Evolutionary conservation across 2,888 invertebrate genomes (phyloP), one percentile per base, ranked within the genome.

Genomic region (Aelia acuminata): DNA sequence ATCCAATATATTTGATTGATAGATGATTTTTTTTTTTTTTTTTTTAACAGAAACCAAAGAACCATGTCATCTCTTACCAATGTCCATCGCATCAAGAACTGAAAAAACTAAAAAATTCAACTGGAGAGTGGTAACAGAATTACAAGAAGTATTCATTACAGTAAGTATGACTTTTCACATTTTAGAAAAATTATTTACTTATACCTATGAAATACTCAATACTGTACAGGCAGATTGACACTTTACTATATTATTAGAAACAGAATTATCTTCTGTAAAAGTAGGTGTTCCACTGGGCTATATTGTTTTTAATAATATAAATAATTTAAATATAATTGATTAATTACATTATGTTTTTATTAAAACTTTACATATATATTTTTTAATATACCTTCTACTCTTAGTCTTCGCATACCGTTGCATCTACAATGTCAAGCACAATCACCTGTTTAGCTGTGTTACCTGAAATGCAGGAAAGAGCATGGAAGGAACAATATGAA

Each of bases 71-170:
- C n/a, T 10, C 1, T 53, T 53, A n/a, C n/a, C n/a, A n/a, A 53
- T 53, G n/a, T 53, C 1, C 11, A 53, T 53, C n/a, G 53, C 53
- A 8, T 53, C 53, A 53, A 53, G 53, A n/a, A 53, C n/a, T 53
- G n/a, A 53, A n/a, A 53, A n/a, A n/a, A 53, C n/a, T 53, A 53
- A 53, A 53, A 53, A 53, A 53, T 53, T 53, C 53, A 53, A 53
- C n/a, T 1, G n/a, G 13, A 53, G n/a, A 53, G 53, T n/a, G 3
- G 10, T 53, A n/a, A 53, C 7, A n/a, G 53, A 53, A 53, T n/a
- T 53, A 10, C 53, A 53, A 53, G 53, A 53, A 53, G n/a, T 53
- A 53, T 53, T 53, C n/a, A n/a, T 53, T 11, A 53, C 53, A 11
- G 53, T 53, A 53, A 53, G 53, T 53, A 53, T n/a, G 3, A 7